Evolutionary conservation across 2,888 invertebrate species (phyloP).

Genomic region (Drosophila niveifrons): DNA sequence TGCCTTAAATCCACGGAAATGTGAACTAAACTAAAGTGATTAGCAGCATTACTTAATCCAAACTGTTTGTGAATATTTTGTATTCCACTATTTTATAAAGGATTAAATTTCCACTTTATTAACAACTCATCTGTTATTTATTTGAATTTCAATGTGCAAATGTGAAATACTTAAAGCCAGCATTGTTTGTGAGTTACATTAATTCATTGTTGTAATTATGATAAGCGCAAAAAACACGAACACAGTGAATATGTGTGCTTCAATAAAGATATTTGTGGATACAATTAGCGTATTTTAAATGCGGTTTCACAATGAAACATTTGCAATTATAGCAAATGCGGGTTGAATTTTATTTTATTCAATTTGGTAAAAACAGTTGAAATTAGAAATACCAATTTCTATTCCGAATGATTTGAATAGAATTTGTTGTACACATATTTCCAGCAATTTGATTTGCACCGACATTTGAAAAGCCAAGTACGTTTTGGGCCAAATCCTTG

Average conservation of each 20-base stretch:
- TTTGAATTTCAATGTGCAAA: not conserved
- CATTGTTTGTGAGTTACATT: not conserved
- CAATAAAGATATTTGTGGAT: not conserved
- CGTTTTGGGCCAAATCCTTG: constrained; percentile 5
- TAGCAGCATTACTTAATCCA: not conserved
- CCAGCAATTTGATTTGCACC: too few relatives aligned
- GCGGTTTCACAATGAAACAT: not conserved
- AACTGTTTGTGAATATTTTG: not conserved
- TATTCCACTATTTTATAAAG: not conserved
- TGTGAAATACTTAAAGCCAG: not conserved
- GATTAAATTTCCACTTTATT: not conserved
- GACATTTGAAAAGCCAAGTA: constrained; percentile 4
- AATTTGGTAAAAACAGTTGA: not conserved
- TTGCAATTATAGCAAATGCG: constrained; percentile 1
- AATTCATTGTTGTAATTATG: not conserved
- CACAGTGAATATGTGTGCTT: not conserved
- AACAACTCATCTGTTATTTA: not conserved
- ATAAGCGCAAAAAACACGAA: not conserved
- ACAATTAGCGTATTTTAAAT: constrained; percentile 13
- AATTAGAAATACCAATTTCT: constrained; percentile 8
- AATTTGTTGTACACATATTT: too few relatives aligned
- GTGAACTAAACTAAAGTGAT: not conserved
- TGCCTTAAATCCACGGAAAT: not conserved
- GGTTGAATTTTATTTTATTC: not conserved
- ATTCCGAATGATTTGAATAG: too few relatives aligned